phyloP scores from a whole-genome alignment of 2,113 vertebrate genomes.

The Platysteira castanea region DNA sequence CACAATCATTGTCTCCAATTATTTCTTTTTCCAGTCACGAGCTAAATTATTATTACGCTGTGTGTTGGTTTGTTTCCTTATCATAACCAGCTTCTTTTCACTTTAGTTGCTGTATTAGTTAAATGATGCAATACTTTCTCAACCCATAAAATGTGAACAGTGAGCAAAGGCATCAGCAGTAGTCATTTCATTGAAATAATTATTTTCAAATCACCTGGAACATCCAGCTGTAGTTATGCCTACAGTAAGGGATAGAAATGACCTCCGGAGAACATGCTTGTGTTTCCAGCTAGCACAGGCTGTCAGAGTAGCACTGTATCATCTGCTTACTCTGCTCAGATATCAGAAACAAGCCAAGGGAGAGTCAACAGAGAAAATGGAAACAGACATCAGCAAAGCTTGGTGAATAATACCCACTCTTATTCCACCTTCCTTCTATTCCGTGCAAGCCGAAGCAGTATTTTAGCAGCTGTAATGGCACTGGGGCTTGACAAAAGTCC shows the following conservation, averaged over 20 bases:
- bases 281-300: not conserved
- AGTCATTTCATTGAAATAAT: not conserved
- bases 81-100: not conserved
- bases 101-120: not conserved
- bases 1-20: not conserved
- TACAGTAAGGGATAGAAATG: not conserved
- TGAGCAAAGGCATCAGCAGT: not conserved
- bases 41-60: not conserved
- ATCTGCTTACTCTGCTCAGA: not conserved
- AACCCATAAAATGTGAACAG: not conserved
- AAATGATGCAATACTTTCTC: not conserved
- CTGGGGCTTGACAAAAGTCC: not conserved
- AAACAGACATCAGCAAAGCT: not conserved
- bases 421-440: not conserved
- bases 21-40: not conserved
- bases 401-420: not conserved
- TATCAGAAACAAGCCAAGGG: not conserved
- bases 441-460: not conserved
- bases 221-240: not conserved
- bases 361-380: not conserved
- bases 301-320: not conserved
- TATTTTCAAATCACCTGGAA: conserved; percentile 1
- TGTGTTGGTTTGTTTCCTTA: not conserved
- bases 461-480: not conserved
- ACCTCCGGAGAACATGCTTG: not conserved